Conservation (phyloP, 2,888 invertebrate genomes). For the Hartigia nigra region DNA sequence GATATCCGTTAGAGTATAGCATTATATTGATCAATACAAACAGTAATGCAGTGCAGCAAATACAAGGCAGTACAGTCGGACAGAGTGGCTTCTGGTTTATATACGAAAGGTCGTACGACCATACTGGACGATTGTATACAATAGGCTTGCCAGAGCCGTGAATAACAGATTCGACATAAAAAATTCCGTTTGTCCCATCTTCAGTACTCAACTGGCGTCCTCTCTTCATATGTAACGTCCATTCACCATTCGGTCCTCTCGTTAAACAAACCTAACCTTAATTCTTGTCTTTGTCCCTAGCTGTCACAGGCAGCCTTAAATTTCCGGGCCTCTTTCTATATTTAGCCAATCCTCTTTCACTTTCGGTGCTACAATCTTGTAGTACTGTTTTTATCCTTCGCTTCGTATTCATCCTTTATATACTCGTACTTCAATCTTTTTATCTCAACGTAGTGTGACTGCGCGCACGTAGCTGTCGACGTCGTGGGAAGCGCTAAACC, state of each 20-base stretch:
- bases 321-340: neutral
- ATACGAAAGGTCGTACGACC: neutral
- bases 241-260: neutral
- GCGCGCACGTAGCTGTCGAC: neutral
- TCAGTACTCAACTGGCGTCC: slow-evolving; percentile 12
- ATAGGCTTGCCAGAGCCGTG: slow-evolving; percentile 46
- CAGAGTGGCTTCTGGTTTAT: neutral
- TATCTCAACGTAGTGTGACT: neutral
- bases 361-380: neutral
- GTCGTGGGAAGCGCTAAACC: neutral
- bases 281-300: neutral
- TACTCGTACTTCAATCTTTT: neutral
- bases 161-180: slow-evolving; percentile 56
- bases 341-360: neutral
- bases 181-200: slow-evolving; percentile 57
- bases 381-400: neutral
- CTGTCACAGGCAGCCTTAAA: neutral
- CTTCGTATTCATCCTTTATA: neutral
- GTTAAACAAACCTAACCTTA: neutral
- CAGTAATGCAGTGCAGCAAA: neutral
- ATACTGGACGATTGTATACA: slow-evolving; percentile 42
- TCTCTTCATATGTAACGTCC: slow-evolving; percentile 21
- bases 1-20: neutral
- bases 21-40: neutral
- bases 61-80: neutral